Percentiles rank a stretch among this genome's conserved stretches.
phyloP scores from a whole-genome alignment of 2,113 vertebrate genomes.

The Cyprinodon variegatus region DNA sequence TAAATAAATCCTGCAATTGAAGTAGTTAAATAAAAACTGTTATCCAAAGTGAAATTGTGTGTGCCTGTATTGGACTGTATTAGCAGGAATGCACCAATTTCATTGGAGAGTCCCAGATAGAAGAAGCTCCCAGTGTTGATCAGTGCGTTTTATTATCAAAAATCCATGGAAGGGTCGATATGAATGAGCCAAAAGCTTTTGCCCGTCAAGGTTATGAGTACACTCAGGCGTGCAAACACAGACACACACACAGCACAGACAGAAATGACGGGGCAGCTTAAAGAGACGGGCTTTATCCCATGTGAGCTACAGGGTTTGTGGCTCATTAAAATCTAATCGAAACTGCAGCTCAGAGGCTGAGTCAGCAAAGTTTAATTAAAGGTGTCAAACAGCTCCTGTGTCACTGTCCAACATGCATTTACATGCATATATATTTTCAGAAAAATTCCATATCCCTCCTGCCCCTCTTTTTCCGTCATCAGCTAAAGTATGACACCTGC shows the following conservation, averaged over 20 bases:
- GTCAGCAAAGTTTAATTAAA: constrained; percentile 72
- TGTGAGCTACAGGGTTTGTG: constrained; percentile 40
- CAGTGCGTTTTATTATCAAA: constrained; percentile 63
- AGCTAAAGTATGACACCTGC: constrained; percentile 23
- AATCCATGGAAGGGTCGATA: constrained; percentile 55
- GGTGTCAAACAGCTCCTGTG: constrained; percentile 59
- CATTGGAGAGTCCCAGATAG: constrained; percentile 48
- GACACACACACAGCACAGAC: constrained; percentile 2
- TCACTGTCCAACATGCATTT: constrained; percentile 57
- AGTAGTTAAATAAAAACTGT: constrained; percentile 29
- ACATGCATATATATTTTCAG: constrained; percentile 48
- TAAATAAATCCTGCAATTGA: constrained; percentile 27
- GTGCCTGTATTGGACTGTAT: constrained; percentile 42
- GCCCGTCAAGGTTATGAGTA: constrained; percentile 49
- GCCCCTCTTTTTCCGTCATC: constrained; percentile 19
- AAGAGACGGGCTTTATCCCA: constrained; percentile 45
- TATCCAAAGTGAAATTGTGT: constrained; percentile 21
- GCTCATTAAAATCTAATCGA: constrained; percentile 66
- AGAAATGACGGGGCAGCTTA: constrained; percentile 30
- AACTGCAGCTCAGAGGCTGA: constrained; percentile 56
- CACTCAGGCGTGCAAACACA: constrained; percentile 5
- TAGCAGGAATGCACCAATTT: constrained; percentile 40
- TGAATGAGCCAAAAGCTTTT: constrained; percentile 30
- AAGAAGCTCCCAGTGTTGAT: constrained; percentile 58
- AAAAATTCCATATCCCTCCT: constrained; percentile 22